Base-by-base conservation (phyloP, 1,140 invertebrate genomes). In the Saccostrea cuccullata region DNA sequence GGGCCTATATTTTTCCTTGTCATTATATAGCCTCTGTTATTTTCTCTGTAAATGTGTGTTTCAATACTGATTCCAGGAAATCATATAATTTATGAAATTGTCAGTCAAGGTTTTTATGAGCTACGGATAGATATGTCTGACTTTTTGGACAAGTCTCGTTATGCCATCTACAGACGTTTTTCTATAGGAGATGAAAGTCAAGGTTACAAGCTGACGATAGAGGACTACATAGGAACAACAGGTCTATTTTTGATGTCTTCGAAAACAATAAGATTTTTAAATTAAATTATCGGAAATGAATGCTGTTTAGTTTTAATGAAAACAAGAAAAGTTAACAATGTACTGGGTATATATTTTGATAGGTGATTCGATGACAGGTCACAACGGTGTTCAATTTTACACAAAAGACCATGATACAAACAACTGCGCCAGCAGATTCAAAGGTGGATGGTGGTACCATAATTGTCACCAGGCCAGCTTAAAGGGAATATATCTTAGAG, bases 391-490 rank as follows among this genome's bases (percentile, higher is more conserved):
- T 73, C 92, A 94, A 30, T 97, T 97, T 91, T 96, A 95, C 88
- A 96, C 96, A 0, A 95, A 92, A 85, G 96, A 96, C 93, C 90
- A 89, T 15, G 95, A 95, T 58, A 20, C 36, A 17, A 73, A 86
- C 82, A 82, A 3, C 23, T 55, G 70, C 58, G 55, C 20, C 8
- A 17, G 11, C 17, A 58, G n/a, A 20, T 85, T 64, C n/a, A 85
- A 60, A 64, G 96, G 95, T 0, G 96, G 96, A 6, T 96, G 96
- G 96, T 96, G 96, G 96, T 96, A 96, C 91, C 94, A 95, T 91
- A 95, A 95, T 95, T 96, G 96, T 90, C 96, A 96, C 89, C 95
- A 96, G 90, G 92, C 95, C 47, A 96, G 96, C 92, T 93, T 96
- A 67, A 96, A 96, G 91, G 96, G 96, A 8, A 91, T 95, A 36